These are phyloP conservation scores for Exocentrus adspersus DNA, from an alignment of 2,888 invertebrate genomes.

Conservation along the genomic window DNA sequence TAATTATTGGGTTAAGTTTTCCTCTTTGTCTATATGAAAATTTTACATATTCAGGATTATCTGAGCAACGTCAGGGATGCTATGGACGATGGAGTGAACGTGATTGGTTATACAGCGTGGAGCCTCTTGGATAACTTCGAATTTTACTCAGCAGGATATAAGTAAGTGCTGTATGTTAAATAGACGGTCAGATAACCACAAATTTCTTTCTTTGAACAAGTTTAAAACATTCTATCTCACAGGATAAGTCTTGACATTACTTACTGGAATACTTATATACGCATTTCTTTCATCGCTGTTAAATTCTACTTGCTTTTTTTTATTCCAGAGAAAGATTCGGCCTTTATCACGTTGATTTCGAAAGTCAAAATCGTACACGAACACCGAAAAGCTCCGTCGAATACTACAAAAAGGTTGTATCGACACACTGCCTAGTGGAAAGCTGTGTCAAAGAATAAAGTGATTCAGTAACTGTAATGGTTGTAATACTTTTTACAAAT, in stretches of 20 bases:
- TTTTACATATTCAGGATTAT: constrained; percentile 33
- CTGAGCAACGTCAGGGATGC: constrained; percentile 25
- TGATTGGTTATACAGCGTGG: constrained; percentile 38
- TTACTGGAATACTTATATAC: too few species aligned
- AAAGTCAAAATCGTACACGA: constrained; percentile 67
- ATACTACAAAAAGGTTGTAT: constrained; percentile 66
- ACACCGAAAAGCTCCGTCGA: constrained; percentile 71
- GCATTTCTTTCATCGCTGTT: too few species aligned
- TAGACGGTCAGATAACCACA: background rate
- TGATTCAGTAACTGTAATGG: too few species aligned
- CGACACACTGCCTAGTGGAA: constrained; percentile 46
- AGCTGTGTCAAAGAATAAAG: too few species aligned
- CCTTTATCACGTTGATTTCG: constrained; percentile 73
- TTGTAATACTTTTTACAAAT: too few species aligned
- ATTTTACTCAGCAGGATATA: constrained; percentile 37
- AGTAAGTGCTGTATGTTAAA: too few species aligned
- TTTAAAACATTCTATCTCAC: too few species aligned
- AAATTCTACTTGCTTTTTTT: background rate
- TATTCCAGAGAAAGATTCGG: constrained; percentile 73
- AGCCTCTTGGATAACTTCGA: constrained; percentile 43
- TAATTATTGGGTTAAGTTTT: too few species aligned
- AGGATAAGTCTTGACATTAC: too few species aligned
- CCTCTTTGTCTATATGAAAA: too few species aligned
- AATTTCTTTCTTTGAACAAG: background rate
- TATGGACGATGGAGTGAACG: constrained; percentile 36